A percentile compares a stretch with the other conserved stretches of the same genome.
These are phyloP conservation scores for Onchidella celtica DNA, from an alignment of 2,888 invertebrate species.

Conservation along the genomic window DNA sequence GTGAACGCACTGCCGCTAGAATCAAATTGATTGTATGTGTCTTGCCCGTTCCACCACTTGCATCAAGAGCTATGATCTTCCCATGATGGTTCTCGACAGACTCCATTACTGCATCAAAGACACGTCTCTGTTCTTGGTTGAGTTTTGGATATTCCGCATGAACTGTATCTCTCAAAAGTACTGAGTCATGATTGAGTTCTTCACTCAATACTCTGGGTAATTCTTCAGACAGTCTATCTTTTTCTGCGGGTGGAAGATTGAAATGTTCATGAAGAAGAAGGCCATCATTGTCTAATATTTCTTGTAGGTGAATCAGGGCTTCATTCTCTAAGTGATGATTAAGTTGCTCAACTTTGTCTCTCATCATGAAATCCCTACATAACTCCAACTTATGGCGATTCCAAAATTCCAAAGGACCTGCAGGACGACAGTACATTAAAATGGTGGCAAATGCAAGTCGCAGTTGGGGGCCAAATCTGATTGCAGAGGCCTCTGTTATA, in stretches of 20 bases:
- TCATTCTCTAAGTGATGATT: neutral
- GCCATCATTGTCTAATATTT: neutral
- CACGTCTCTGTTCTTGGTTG: neutral
- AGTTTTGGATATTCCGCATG: neutral
- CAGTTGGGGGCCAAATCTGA: conserved; percentile 1
- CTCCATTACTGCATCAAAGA: neutral
- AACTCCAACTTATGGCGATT: neutral
- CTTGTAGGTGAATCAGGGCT: conserved; percentile 1
- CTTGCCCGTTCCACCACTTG: conserved; percentile 15
- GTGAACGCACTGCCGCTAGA: neutral
- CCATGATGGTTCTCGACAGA: neutral
- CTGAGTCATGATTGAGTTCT: neutral
- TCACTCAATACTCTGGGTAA: neutral
- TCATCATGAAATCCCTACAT: neutral
- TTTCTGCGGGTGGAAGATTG: neutral
- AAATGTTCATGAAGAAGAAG: neutral
- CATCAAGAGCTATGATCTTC: neutral
- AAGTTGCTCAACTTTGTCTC: neutral
- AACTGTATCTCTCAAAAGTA: neutral
- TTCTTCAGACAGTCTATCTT: neutral
- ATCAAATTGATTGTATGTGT: conserved; percentile 8
- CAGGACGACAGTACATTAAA: conserved; percentile 4
- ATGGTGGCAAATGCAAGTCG: neutral
- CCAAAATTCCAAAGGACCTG: conserved; percentile 11
- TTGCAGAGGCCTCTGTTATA: neutral